Evolutionary conservation across 2,797 vertebrate species (phyloP).

Genomic region (Netta rufina): DNA sequence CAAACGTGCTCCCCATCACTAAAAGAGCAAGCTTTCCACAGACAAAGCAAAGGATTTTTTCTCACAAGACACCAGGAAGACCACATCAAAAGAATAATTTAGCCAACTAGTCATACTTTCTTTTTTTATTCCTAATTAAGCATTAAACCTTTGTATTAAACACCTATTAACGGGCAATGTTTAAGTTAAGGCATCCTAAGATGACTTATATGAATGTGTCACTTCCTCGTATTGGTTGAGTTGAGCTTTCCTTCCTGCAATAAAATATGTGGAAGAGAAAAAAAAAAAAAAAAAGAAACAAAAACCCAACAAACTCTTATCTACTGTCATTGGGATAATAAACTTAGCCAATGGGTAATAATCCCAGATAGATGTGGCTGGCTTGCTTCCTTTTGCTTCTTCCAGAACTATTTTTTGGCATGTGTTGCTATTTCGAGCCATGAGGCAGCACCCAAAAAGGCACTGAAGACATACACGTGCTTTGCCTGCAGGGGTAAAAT

Average conservation of each 20-base stretch:
- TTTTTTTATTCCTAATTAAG: constrained; percentile 33
- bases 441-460: not conserved
- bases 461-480: not conserved
- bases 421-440: constrained; percentile 46
- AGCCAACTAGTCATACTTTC: not conserved
- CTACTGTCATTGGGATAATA: constrained; percentile 62
- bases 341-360: constrained; percentile 44
- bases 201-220: constrained; percentile 68
- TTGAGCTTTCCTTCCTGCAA: constrained; percentile 65
- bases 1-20: not conserved
- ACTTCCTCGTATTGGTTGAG: constrained; percentile 56
- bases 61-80: not conserved
- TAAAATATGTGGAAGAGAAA: constrained; percentile 59
- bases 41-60: not conserved
- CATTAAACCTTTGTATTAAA: constrained; percentile 46
- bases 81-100: not conserved
- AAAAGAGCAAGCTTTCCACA: not conserved
- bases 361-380: constrained; percentile 51
- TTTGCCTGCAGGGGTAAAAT: not conserved
- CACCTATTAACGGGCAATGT: constrained; percentile 43
- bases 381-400: constrained; percentile 43
- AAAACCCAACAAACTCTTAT: not conserved
- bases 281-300: not conserved
- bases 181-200: constrained; percentile 59
- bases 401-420: constrained; percentile 37